These are phyloP conservation scores for Scaptomyza parva DNA, from an alignment of 2,888 invertebrate genomes.

Conservation along the genomic window DNA sequence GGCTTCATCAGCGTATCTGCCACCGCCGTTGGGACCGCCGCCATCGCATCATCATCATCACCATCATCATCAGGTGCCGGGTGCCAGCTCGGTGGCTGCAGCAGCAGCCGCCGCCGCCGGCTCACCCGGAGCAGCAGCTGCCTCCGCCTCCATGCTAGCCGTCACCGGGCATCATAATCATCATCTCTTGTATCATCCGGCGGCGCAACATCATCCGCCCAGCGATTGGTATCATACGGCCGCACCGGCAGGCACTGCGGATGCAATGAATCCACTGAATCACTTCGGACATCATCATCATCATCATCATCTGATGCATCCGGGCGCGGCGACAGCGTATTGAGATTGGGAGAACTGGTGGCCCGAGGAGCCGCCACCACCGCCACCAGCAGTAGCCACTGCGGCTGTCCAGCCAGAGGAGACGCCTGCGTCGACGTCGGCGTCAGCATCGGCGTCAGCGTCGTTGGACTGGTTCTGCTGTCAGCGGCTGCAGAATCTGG, in stretches of 20 bases:
- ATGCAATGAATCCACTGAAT: slow-evolving; percentile 85
- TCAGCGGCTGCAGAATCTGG: slow-evolving; percentile 72
- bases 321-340: slow-evolving; percentile 91
- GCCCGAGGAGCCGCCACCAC: slow-evolving; percentile 67
- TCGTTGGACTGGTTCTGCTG: slow-evolving; percentile 72
- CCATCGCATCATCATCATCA: slow-evolving; percentile 81
- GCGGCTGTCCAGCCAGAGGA: slow-evolving; percentile 49
- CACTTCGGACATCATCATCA: slow-evolving; percentile 87
- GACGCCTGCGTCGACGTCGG: slow-evolving; percentile 45
- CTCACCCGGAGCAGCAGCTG: slow-evolving; percentile 73
- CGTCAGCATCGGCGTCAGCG: slow-evolving; percentile 46
- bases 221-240: slow-evolving; percentile 85
- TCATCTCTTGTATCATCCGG: slow-evolving; percentile 84
- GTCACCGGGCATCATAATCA: slow-evolving; percentile 83
- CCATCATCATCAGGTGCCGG: slow-evolving; percentile 72
- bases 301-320: slow-evolving; percentile 88
- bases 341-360: slow-evolving; percentile 86
- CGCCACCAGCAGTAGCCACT: slow-evolving; percentile 26
- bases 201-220: slow-evolving; percentile 84
- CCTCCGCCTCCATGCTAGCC: slow-evolving; percentile 81
- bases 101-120: slow-evolving; percentile 61
- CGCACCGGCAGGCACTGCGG: slow-evolving; percentile 83
- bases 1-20: slow-evolving; percentile 82
- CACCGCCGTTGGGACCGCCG: slow-evolving; percentile 83
- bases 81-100: slow-evolving; percentile 55